These are phyloP conservation scores for Muscidifurax raptorellus DNA, from an alignment of 1,140 invertebrate species.

Conservation along the genomic window DNA sequence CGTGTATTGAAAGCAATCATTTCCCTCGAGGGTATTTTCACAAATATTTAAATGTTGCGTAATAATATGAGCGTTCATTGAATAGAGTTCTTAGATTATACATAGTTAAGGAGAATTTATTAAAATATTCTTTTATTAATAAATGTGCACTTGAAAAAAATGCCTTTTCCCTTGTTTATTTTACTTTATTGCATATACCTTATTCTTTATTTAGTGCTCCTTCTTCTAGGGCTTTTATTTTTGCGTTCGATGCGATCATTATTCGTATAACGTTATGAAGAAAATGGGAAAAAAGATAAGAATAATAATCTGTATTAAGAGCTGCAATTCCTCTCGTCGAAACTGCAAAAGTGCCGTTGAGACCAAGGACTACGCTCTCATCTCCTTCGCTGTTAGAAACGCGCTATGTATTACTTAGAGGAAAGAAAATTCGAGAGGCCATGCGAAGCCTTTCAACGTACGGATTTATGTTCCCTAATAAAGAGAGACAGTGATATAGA, in stretches of 20 bases:
- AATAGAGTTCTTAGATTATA: constrained; percentile 4
- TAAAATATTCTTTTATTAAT: constrained; percentile 27
- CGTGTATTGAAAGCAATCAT: constrained; percentile 35
- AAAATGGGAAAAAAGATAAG: neutral
- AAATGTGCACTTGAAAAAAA: constrained; percentile 16
- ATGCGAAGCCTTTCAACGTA: constrained; percentile 56
- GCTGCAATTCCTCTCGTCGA: neutral
- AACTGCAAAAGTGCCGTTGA: neutral
- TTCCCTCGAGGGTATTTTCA: constrained; percentile 7
- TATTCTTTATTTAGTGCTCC: too few relatives aligned
- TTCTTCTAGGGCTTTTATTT: neutral
- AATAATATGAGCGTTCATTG: neutral
- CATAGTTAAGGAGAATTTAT: constrained; percentile 20
- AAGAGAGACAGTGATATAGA: constrained; percentile 57
- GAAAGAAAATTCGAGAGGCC: constrained; percentile 47
- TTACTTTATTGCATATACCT: neutral
- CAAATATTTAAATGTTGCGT: constrained; percentile 14
- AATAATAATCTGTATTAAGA: neutral
- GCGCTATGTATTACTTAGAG: neutral
- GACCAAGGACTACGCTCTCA: neutral
- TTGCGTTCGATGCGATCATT: neutral
- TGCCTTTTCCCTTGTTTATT: neutral
- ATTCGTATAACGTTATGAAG: neutral
- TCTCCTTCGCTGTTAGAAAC: neutral
- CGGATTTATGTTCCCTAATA: constrained; percentile 56